Evolutionary conservation across 1,140 invertebrate genomes (phyloP).

Genomic region (Lasioglossum baleicum): DNA sequence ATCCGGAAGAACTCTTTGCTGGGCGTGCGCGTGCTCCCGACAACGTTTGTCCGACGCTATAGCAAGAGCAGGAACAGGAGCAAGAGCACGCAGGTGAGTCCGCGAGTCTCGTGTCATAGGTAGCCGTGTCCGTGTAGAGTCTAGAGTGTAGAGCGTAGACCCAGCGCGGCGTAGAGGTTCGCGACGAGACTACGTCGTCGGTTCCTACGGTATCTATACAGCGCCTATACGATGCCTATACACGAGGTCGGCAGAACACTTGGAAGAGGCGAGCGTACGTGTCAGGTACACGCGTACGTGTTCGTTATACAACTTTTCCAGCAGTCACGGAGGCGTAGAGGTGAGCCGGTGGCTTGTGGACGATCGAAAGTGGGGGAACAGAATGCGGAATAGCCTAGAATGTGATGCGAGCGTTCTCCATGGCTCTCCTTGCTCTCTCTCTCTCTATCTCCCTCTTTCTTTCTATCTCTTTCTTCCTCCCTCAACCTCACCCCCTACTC

Average conservation of each 20-base stretch:
- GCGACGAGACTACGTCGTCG: background rate
- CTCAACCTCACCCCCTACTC: background rate
- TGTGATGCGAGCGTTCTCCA: conserved; percentile 77
- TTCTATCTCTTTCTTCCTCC: conserved; percentile 34
- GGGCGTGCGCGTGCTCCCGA: conserved; percentile 1
- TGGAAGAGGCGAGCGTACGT: conserved; percentile 46
- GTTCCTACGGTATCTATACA: conserved; percentile 8
- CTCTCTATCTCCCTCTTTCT: conserved; percentile 27
- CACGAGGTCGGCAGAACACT: conserved; percentile 8
- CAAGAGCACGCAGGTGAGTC: conserved; percentile 35
- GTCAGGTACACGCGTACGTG: conserved; percentile 62
- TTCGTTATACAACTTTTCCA: conserved; percentile 74
- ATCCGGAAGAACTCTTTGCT: no score
- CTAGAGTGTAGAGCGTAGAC: background rate
- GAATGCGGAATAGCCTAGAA: conserved; percentile 82
- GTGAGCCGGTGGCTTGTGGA: conserved; percentile 71
- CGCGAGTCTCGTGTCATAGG: conserved; percentile 39
- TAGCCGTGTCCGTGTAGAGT: conserved; percentile 30
- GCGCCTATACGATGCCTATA: conserved; percentile 9
- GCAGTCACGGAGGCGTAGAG: conserved; percentile 71
- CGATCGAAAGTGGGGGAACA: conserved; percentile 75
- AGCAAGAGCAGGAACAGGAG: background rate
- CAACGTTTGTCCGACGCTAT: conserved; percentile 16
- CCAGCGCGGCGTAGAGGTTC: background rate
- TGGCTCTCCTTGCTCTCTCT: conserved; percentile 48